Evolutionary conservation across 1,140 invertebrate genomes (phyloP), one percentile per base, ranked within the genome.

Genomic region (Kradibia gibbosae): DNA sequence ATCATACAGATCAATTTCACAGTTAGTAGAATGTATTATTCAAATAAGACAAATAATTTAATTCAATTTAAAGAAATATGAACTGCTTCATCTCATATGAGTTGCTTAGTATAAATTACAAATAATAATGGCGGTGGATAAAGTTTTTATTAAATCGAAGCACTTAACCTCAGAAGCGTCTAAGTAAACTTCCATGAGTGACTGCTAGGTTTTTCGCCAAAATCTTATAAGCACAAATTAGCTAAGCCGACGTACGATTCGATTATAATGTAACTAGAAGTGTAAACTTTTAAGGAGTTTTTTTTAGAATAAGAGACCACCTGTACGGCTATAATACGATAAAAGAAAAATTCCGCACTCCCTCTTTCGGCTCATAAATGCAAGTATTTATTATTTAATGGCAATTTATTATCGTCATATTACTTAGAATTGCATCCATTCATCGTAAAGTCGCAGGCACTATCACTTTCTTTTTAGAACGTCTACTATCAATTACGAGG

Each of bases 401-500:
- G 0, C 28, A 36, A 36, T 34, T 34, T 11, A 2, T 65, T 34
- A 36, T 65, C 13, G 36, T 28, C 36, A 36, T 3, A 11, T 17
- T 65, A 36, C 13, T 34, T 17, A 5, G 60, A 36, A 65, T 65
- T 36, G 13, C 70, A 50, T 28, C 39, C 72, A 74, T 60, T 74
- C 20, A 75, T 75, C 34, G 36, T n/a, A 20, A 60, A 75, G 60
- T 42, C 17, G 73, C 28, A 20, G n/a, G 53, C 34, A 25, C 8
- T 17, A 75, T 57, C 50, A n/a, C 71, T 62, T 17, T 34, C 28
- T 62, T 62, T 62, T 28, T 62, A 62, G 39, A 39, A 67, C 20
- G 13, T 20, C 3, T 25, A 39, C 55, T 42, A 76, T 76, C 10
- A 25, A 4, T 60, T 39, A 65, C 42, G n/a, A 28, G 25, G 25